Evolutionary conservation across 2,113 vertebrate species (phyloP), one percentile per base, ranked within the genome.

Genomic region (Aptenodytes patagonicus): DNA sequence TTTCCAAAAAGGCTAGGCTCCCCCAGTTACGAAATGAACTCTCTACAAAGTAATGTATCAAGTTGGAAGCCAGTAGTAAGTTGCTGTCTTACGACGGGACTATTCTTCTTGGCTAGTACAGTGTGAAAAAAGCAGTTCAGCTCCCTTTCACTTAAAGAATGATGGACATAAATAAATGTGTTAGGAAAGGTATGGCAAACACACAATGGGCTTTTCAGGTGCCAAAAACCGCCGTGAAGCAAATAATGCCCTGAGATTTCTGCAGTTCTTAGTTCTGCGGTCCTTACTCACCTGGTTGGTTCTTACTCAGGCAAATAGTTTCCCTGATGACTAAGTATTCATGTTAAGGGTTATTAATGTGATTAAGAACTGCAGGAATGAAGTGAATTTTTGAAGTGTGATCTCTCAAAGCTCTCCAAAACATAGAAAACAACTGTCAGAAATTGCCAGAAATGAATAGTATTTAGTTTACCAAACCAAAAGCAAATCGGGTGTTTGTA

Each of bases 51-150:
- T 85, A 34, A 15, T 62, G 4, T 7, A 51, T 68, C 40, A 76
- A 52, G 44, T n/a, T 76, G 62, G 66, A 91, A 85, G 61, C 47
- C 51, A 65, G 21, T 8, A 51, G 25, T 77, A 57, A 31, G 60
- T 60, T 83, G 42, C 46, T 49, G 58, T 76, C 70, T 73, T 87
- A 49, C 36, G 68, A 90, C 19, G 1, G 55, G 89, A 44, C 91
- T 90, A 92, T 96, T 97, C 40, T 96, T 95, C 62, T 91, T 58
- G 70, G 75, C 84, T 78, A 88, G 44, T 32, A 60, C 38, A 55
- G 89, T 51, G 83, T 94, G 87, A 73, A 91, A 82, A 97, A 91
- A 83, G 61, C 73, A 79, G 84, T 90, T 88, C 91, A 94, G 84
- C 54, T 93, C 81, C 87, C 82, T 93, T 95, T 93, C 58, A 32